phyloP scores from a whole-genome alignment of 2,113 vertebrate species.

The Lanius collurio region DNA sequence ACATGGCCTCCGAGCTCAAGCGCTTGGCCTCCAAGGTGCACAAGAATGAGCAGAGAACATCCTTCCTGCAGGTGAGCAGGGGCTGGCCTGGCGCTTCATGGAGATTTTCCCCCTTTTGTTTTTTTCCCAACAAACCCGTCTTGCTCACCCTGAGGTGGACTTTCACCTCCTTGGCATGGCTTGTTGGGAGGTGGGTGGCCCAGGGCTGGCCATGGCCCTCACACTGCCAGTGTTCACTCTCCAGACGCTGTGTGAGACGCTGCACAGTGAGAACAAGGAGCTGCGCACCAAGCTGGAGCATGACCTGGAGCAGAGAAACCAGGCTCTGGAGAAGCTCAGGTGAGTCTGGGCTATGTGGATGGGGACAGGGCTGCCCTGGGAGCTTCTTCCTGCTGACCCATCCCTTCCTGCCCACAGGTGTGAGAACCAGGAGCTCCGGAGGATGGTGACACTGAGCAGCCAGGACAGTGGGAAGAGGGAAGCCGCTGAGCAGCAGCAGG shows the following conservation, averaged over 20 bases:
- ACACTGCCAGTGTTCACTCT: not conserved
- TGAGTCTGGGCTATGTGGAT: constrained; percentile 22
- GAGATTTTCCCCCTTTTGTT: fast-evolving
- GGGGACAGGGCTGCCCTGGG: not conserved
- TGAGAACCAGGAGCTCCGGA: constrained; percentile 93
- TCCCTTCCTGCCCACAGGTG: constrained; percentile 70
- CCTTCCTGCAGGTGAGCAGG: constrained; percentile 86
- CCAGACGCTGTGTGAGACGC: constrained; percentile 92
- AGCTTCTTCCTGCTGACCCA: not conserved
- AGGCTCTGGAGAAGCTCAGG: constrained; percentile 90
- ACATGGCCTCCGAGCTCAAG: constrained; percentile 97
- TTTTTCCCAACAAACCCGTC: not conserved
- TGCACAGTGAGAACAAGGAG: constrained; percentile 92
- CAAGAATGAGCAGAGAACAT: constrained; percentile 93
- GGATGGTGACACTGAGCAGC: constrained; percentile 78
- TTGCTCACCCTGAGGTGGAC: not conserved
- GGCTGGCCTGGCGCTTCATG: not conserved
- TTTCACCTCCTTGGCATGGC: not conserved
- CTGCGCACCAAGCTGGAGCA: constrained; percentile 92
- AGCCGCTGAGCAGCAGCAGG: constrained; percentile 82
- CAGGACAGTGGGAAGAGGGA: constrained; percentile 71
- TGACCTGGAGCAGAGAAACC: constrained; percentile 91
- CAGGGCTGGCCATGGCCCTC: not conserved
- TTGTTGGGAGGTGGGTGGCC: not conserved
- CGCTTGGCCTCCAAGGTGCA: constrained; percentile 95